Base-by-base conservation (phyloP, 2,888 invertebrate genomes). In the Drosophila longiperda region DNA sequence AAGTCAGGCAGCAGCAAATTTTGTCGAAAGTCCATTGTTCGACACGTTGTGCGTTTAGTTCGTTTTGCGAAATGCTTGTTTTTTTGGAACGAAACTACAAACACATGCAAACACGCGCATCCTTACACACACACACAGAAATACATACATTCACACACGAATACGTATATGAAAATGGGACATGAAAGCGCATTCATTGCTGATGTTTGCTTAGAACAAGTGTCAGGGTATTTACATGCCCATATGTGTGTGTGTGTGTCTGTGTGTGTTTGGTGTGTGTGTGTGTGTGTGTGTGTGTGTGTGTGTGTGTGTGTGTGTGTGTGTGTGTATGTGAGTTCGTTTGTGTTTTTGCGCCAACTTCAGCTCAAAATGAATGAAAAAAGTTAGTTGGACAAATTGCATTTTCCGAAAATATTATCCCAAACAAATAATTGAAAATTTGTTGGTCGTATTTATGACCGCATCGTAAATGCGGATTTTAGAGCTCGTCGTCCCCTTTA, bases 321-420 rank as follows among this genome's bases (percentile, higher is more conserved):
- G 12, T 49, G 45, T 55, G 48, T 45, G 54, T 53, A 7, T 53
- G 26, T 40, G 33, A 48, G 26, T 48, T 23, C 20, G 38, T 50
- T 42, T 55, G 34, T 60, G 54, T 66, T 52, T 68, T 64, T 66
- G 50, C 75, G 52, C 66, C 73, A 79, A 80, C 73, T 82, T 73
- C 62, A 63, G 64, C 54, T 64, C 66, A 67, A 82, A 79, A 79
- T 76, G 80, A 80, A 88, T 85, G 90, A 85, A 87, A 80, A 89
- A 90, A 87, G 90, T 87, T 87, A 83, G 87, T 89, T 77, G 84
- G 87, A 87, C 90, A 90, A 90, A 90, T 90, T 90, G 89, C 86
- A 86, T 90, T 88, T 89, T 77, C 86, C 83, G 71, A 90, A 90
- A 90, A 87, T 87, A 90, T 90, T 87, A 90, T 85, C 80, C 80